A percentile compares a stretch with the other conserved stretches of the same genome.
Evolutionary conservation across 1,140 invertebrate genomes (phyloP).

Genomic region (Riptortus pedestris): DNA sequence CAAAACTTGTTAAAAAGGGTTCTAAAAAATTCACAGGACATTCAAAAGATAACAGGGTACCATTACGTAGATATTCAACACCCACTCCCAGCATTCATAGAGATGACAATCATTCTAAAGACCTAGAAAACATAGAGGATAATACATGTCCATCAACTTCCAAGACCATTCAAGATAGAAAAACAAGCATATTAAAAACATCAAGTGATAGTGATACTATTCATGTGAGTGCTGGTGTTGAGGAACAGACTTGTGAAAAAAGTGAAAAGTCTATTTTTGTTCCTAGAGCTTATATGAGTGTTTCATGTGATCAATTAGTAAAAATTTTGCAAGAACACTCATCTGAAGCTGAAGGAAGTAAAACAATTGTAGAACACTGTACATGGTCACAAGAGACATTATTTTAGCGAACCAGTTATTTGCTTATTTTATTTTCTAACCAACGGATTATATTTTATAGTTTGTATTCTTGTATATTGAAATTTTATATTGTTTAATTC

Average conservation of each 20-base stretch:
- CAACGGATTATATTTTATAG: slow-evolving; percentile 18
- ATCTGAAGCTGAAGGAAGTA: slow-evolving; percentile 19
- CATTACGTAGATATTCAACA: slow-evolving; percentile 25
- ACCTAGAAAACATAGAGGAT: slow-evolving; percentile 15
- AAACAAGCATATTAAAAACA: slow-evolving; percentile 8
- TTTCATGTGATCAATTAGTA: slow-evolving; percentile 26
- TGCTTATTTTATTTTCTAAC: background rate
- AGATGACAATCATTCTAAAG: slow-evolving; percentile 12
- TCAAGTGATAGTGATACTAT: slow-evolving; percentile 28
- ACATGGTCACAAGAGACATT: slow-evolving; percentile 33
- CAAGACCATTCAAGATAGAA: slow-evolving; percentile 7
- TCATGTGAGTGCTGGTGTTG: slow-evolving; percentile 14
- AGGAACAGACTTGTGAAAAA: slow-evolving; percentile 15
- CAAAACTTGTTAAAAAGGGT: slow-evolving; percentile 2
- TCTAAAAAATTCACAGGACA: slow-evolving; percentile 19
- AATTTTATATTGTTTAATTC: slow-evolving; percentile 5
- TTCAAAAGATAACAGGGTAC: slow-evolving; percentile 6
- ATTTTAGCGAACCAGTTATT: slow-evolving; percentile 26
- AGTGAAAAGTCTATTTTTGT: slow-evolving; percentile 19
- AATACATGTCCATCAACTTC: slow-evolving; percentile 14
- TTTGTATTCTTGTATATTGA: slow-evolving; percentile 6
- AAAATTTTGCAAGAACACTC: slow-evolving; percentile 26
- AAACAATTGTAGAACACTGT: slow-evolving; percentile 28
- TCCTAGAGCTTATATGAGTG: slow-evolving; percentile 25
- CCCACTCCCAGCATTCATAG: background rate